Evolutionary conservation across 2,888 invertebrate species (phyloP), one percentile per base, ranked within the genome.

Genomic region (Microplitis deprimator): DNA sequence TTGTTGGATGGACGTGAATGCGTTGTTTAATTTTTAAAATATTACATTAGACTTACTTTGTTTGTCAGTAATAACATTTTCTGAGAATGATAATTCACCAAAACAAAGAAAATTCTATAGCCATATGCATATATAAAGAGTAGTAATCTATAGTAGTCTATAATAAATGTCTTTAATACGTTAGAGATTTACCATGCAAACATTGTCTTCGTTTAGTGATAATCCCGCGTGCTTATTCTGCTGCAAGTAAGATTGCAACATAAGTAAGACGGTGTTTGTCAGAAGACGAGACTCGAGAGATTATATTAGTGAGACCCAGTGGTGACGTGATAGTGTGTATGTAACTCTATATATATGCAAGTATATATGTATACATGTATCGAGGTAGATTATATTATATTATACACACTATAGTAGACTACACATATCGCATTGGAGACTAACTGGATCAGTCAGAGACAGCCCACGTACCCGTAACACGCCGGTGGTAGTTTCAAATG

Each of bases 401-500:
- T 50, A 50, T 50, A 50, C 72, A 78, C 68, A 75, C 62, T 50
- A 50, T 13, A 50, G 50, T 13, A 50, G 50, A 50, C 50, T 50
- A 50, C 50, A 50, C 13, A 50, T 13, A 50, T 50, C 70, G 75
- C 79, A 81, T 79, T 80, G 76, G 80, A 75, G 80, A 80, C 71
- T 78, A 75, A 74, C 79, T 77, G 72, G 41, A 70, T 82, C 84
- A 84, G 82, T 82, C 83, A 83, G 84, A 83, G 83, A 82, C 50
- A 50, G 13, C 50, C 50, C 50, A 50, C 50, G 81, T 81, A 81
- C 82, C 82, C 81, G 78, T 82, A 82, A 83, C 78, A 67, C 76
- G 73, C 77, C 82, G 79, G 80, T 78, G 83, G 85, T 86, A 86
- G 85, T 86, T 86, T 83, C 81, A 83, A 81, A 86, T 86, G 86